Evolutionary conservation across 1,140 invertebrate species (phyloP), one percentile per base, ranked within the genome.

Genomic region (Brachionus rotundiformis): DNA sequence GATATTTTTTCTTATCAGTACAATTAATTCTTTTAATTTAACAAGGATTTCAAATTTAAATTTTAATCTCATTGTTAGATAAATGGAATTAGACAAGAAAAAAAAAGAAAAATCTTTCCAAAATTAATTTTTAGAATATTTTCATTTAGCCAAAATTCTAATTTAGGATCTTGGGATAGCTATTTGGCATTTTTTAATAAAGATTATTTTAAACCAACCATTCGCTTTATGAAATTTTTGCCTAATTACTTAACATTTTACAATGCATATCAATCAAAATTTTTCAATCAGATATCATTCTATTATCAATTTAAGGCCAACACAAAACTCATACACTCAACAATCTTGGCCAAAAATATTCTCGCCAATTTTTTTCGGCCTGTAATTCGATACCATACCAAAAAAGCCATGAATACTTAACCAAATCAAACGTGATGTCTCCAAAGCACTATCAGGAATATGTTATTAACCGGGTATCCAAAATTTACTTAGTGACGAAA

Each of bases 61-160:
- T n/a, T n/a, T n/a, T n/a, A n/a, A n/a, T n/a, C n/a, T n/a, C n/a
- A n/a, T n/a, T n/a, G n/a, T n/a, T n/a, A n/a, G n/a, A n/a, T n/a
- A n/a, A n/a, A n/a, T n/a, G n/a, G n/a, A n/a, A n/a, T n/a, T n/a
- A n/a, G n/a, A n/a, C n/a, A n/a, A n/a, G n/a, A n/a, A n/a, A n/a
- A n/a, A 59, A 3, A 25, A 8, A 59, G 13, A 4, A 59, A 59
- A 59, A 59, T 23, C 25, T 59, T 59, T 59, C 3, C 19, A 59
- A 59, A 54, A 59, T n/a, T 59, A n/a, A 59, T n/a, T 59, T 59
- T 27, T 59, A 59, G 49, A 59, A 59, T 59, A 59, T 19, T 25
- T 59, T 19, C 16, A 11, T 27, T 59, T 23, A 5, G 5, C 2
- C 25, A 11, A 1, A 3, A 41, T 59, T 59, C 49, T 59, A 59